These are phyloP conservation scores for Steinernema scapterisci DNA, from an alignment of 2,888 invertebrate species.

Conservation along the genomic window DNA sequence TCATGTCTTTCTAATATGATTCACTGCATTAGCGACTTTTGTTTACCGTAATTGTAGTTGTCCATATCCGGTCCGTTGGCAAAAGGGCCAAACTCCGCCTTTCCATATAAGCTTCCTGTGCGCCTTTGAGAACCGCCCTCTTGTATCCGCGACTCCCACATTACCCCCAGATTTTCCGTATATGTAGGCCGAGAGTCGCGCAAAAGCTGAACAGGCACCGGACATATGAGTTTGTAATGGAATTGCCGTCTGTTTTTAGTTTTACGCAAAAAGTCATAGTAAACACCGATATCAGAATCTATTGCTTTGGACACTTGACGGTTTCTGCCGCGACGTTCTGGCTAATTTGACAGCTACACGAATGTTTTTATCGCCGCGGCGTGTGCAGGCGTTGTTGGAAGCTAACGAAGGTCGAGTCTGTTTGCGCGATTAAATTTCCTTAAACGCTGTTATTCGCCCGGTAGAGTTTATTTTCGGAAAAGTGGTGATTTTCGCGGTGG, in stretches of 20 bases:
- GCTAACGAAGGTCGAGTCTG: neutral
- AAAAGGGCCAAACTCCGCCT: neutral
- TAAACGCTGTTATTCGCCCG: neutral
- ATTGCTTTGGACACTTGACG: conserved; percentile 25
- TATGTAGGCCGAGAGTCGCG: neutral
- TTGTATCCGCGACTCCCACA: neutral
- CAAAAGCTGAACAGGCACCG: neutral
- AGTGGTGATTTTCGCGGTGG: too few relatives aligned
- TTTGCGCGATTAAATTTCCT: conserved; percentile 1
- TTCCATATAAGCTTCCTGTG: too few relatives aligned
- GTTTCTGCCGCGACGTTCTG: neutral
- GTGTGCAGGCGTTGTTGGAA: neutral
- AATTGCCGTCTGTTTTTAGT: neutral
- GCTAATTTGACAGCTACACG: conserved; percentile 23
- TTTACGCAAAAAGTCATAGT: neutral
- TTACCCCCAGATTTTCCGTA: conserved; percentile 28
- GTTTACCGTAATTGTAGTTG: neutral
- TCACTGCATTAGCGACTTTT: neutral
- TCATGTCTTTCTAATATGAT: too few relatives aligned
- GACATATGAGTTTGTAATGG: neutral
- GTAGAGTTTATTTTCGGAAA: neutral
- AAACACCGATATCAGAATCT: conserved; percentile 16
- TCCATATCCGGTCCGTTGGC: too few relatives aligned
- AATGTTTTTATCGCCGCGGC: neutral
- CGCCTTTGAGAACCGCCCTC: conserved; percentile 8